These are phyloP conservation scores for Eupithecia tripunctaria DNA, from an alignment of 2,888 invertebrate genomes.

Conservation along the genomic window DNA sequence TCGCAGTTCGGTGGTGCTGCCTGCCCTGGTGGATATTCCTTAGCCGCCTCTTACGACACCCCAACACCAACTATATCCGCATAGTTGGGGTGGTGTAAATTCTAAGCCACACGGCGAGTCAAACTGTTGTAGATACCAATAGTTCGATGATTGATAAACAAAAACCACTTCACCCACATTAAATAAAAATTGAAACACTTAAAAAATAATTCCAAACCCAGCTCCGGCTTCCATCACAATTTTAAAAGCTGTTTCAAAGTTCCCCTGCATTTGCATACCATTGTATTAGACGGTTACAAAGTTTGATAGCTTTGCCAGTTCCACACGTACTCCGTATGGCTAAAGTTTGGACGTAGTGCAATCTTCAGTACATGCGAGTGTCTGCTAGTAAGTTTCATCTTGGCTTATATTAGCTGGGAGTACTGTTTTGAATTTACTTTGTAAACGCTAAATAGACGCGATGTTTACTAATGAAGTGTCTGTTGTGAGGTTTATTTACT, in stretches of 20 bases:
- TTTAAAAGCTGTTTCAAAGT: constrained; percentile 46
- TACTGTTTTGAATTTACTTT: constrained; percentile 22
- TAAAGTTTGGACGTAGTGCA: constrained; percentile 29
- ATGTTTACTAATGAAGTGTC: constrained; percentile 14
- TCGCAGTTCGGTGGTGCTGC: no score
- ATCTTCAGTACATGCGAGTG: constrained; percentile 33
- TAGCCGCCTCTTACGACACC: no score
- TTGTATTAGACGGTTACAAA: constrained; percentile 71
- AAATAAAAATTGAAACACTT: not conserved
- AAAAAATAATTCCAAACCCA: not conserved
- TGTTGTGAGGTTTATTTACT: not conserved
- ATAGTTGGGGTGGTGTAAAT: no score
- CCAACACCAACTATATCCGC: no score
- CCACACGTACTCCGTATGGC: constrained; percentile 45
- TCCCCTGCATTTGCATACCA: constrained; percentile 60
- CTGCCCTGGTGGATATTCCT: no score
- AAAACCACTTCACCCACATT: not conserved
- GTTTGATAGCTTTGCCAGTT: constrained; percentile 69
- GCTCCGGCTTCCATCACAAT: constrained; percentile 4
- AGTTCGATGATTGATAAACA: no score
- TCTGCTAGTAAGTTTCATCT: constrained; percentile 28
- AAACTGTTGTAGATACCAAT: no score
- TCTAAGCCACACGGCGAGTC: no score
- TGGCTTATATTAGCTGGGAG: constrained; percentile 22
- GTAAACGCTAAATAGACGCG: constrained; percentile 14